Conservation (phyloP, 1,140 invertebrate genomes). For the Nomia melanderi region DNA sequence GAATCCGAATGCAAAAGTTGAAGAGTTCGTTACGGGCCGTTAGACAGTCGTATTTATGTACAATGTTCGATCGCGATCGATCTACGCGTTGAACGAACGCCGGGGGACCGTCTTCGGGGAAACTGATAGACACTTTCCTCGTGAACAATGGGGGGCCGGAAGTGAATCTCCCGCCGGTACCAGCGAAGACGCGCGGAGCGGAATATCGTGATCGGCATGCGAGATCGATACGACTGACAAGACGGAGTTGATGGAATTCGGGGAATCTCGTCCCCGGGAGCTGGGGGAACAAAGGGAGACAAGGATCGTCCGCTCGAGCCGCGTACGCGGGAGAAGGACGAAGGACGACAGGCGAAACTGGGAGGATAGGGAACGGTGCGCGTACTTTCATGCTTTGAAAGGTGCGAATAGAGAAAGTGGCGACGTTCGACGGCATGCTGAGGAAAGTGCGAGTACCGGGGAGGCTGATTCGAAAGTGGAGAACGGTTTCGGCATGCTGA, state of each 20-base stretch:
- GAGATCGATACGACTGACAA: background rate
- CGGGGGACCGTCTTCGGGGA: background rate
- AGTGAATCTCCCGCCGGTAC: constrained; percentile 20
- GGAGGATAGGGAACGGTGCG: background rate
- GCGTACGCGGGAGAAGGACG: background rate
- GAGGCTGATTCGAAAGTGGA: constrained; percentile 21
- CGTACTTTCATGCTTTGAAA: background rate
- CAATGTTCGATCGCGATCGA: background rate
- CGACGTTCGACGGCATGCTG: constrained; percentile 10
- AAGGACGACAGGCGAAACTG: background rate
- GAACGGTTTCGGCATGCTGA: constrained; percentile 18
- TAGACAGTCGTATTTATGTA: background rate
- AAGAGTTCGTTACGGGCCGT: no score
- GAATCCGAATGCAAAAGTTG: no score
- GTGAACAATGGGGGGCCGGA: constrained; percentile 7
- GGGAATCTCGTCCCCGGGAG: no score
- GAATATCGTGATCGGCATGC: constrained; percentile 31
- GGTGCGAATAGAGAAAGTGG: constrained; percentile 28
- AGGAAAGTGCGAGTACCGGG: constrained; percentile 31
- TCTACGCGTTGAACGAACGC: background rate
- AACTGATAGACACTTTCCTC: background rate
- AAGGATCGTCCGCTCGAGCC: no score
- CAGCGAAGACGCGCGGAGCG: constrained; percentile 3
- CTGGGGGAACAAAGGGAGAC: no score
- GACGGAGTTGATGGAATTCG: background rate